These are phyloP conservation scores for Tillus elongatus DNA, from an alignment of 2,888 invertebrate genomes.

Conservation along the genomic window DNA sequence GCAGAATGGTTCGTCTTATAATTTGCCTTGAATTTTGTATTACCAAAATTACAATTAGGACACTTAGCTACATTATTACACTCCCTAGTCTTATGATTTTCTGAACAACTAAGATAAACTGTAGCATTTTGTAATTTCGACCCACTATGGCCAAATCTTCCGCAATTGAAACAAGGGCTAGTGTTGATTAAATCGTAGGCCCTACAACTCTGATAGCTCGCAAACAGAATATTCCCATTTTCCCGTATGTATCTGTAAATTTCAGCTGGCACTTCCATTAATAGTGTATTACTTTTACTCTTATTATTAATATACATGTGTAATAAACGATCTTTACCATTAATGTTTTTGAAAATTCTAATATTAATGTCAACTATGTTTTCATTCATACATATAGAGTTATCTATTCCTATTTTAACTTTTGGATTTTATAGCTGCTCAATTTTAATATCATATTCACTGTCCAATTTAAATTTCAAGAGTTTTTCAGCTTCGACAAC, in stretches of 20 bases:
- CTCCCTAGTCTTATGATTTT: background rate
- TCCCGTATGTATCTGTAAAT: background rate
- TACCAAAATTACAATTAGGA: slow-evolving; percentile 3
- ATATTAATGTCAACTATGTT: background rate
- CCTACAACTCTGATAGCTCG: slow-evolving; percentile 4
- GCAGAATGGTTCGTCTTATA: background rate
- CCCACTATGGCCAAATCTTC: slow-evolving; percentile 6
- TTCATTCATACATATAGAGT: background rate
- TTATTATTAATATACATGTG: background rate
- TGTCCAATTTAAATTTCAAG: background rate
- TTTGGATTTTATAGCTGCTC: background rate
- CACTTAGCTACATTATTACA: slow-evolving; percentile 3
- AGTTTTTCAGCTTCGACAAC: background rate
- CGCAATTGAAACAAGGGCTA: slow-evolving; percentile 4
- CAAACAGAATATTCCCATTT: background rate
- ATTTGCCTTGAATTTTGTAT: background rate
- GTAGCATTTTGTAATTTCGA: background rate
- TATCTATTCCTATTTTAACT: background rate
- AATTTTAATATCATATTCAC: background rate
- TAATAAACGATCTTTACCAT: background rate
- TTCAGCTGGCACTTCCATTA: slow-evolving; percentile 1
- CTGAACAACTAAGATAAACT: background rate
- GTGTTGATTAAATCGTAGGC: background rate
- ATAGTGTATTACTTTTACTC: background rate
- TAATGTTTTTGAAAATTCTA: background rate